Conservation (phyloP, 2,888 invertebrate species). For the Dryococelus australis region DNA sequence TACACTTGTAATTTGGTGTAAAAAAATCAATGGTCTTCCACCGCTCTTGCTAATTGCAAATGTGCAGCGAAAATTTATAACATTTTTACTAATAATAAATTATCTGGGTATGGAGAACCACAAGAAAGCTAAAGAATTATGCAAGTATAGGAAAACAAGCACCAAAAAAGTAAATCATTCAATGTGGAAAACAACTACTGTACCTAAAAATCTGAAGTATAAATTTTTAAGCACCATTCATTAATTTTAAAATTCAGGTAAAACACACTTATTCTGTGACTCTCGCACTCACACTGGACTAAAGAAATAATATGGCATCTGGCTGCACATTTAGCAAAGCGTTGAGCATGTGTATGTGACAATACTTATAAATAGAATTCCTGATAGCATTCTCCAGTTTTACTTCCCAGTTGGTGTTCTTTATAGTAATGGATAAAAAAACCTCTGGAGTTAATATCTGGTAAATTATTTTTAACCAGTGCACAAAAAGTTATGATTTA, state of each 20-base stretch:
- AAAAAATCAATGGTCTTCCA: constrained; percentile 46
- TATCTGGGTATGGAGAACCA: neutral
- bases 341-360: constrained; percentile 18
- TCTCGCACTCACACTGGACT: neutral
- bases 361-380: constrained; percentile 26
- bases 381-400: neutral
- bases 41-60: constrained; percentile 38
- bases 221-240: no score
- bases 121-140: neutral
- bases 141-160: neutral
- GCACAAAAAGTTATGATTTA: neutral
- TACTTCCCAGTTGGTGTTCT: neutral
- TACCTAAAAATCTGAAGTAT: no score
- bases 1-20: constrained; percentile 35
- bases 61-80: neutral
- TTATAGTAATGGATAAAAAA: neutral
- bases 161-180: no score
- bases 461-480: neutral
- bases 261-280: neutral
- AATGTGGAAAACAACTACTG: no score
- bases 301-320: neutral
- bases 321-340: constrained; percentile 16
- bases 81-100: constrained; percentile 12
- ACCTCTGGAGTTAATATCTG: neutral
- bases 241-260: neutral